phyloP scores from a whole-genome alignment of 1,140 invertebrate genomes.

The Lordiphosa collinella region DNA sequence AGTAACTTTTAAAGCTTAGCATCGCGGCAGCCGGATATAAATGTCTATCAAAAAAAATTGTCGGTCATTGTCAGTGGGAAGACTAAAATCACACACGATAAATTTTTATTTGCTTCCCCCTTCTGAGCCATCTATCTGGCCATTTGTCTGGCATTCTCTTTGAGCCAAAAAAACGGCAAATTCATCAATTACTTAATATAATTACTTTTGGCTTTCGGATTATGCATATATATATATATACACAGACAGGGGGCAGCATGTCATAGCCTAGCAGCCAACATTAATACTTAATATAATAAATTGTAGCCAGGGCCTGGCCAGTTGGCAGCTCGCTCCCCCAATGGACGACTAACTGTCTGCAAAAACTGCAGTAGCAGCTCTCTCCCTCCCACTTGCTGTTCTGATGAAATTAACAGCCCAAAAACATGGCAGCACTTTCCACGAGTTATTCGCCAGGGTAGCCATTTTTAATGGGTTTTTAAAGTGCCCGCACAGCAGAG shows the following conservation, averaged over 20 bases:
- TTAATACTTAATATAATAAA: slow-evolving; percentile 78
- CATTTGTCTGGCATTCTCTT: slow-evolving; percentile 13
- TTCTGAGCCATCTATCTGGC: slow-evolving; percentile 8
- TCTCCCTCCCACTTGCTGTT: not conserved
- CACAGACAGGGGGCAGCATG: slow-evolving; percentile 16
- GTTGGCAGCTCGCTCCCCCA: not conserved
- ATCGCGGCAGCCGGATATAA: slow-evolving; percentile 43
- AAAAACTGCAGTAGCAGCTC: slow-evolving; percentile 57
- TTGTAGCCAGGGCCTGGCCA: slow-evolving; percentile 59
- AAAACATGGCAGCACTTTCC: slow-evolving; percentile 2
- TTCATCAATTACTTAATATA: slow-evolving; percentile 78
- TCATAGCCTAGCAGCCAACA: slow-evolving; percentile 48
- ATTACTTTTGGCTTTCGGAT: slow-evolving; percentile 78
- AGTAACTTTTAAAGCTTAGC: slow-evolving; percentile 29
- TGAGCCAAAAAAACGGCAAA: slow-evolving; percentile 55
- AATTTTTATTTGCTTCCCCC: slow-evolving; percentile 66
- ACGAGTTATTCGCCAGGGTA: slow-evolving; percentile 40
- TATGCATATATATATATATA: slow-evolving; percentile 66
- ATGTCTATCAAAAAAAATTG: slow-evolving; percentile 49
- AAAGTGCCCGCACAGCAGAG: slow-evolving; percentile 43
- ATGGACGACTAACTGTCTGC: slow-evolving; percentile 11
- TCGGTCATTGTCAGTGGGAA: slow-evolving; percentile 19
- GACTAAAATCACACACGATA: slow-evolving; percentile 74
- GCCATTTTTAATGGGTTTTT: slow-evolving; percentile 66
- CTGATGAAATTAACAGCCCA: slow-evolving; percentile 73